Percentiles rank a stretch among this genome's conserved stretches.
phyloP scores from a whole-genome alignment of 1,140 invertebrate species.

The Manduca sexta region DNA sequence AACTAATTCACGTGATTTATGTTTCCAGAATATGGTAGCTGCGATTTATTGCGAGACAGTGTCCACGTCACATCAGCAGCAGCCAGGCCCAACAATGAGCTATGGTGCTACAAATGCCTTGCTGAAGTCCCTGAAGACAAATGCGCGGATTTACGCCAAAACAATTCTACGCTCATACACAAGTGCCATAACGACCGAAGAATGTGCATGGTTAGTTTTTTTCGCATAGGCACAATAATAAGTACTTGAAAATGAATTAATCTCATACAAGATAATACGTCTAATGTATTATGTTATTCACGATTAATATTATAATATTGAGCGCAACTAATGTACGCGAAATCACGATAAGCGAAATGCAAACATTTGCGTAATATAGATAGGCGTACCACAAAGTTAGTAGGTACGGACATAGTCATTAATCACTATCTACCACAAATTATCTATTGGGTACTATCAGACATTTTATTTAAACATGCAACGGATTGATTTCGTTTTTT shows the following conservation, averaged over 20 bases:
- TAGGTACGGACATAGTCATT: too few species aligned
- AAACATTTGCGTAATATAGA: too few species aligned
- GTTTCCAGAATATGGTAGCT: slow-evolving; percentile 35
- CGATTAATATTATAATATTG: too few species aligned
- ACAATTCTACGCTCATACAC: slow-evolving; percentile 76
- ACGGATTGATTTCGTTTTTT: neutral
- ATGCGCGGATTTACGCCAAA: slow-evolving; percentile 78
- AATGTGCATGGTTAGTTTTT: slow-evolving; percentile 81
- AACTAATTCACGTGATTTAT: slow-evolving; percentile 2
- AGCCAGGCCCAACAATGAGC: slow-evolving; percentile 80
- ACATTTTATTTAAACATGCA: neutral
- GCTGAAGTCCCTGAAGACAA: slow-evolving; percentile 81
- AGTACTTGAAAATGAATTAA: too few species aligned
- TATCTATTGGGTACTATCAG: too few species aligned
- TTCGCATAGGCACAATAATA: too few species aligned
- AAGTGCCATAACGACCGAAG: slow-evolving; percentile 84
- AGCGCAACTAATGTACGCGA: too few species aligned
- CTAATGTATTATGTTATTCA: too few species aligned
- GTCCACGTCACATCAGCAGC: slow-evolving; percentile 84
- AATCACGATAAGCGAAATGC: too few species aligned
- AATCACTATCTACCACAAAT: too few species aligned
- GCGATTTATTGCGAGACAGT: slow-evolving; percentile 73
- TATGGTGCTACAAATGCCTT: slow-evolving; percentile 87
- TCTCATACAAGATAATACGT: too few species aligned
- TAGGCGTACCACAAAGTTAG: too few species aligned